Conservation (phyloP, 35 echinoderm and acorn worm genomes). For the Apostichopus californicus region DNA sequence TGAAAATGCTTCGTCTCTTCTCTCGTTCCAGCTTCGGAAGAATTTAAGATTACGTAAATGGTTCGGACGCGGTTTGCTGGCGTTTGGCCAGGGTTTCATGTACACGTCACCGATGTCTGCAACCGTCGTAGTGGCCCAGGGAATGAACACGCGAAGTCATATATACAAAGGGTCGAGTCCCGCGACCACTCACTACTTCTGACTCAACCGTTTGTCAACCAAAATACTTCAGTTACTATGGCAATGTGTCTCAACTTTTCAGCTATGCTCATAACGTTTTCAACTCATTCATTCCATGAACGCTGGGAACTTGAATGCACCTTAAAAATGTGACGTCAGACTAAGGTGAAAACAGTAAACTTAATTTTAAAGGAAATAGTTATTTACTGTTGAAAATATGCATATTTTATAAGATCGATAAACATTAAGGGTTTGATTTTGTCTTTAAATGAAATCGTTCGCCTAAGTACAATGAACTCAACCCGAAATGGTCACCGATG, state of each 20-base stretch:
- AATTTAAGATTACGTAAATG: slow-evolving; percentile 21
- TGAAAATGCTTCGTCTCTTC: too few species aligned
- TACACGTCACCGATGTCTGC: slow-evolving; percentile 52
- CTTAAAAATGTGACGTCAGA: too few species aligned
- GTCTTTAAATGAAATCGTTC: too few species aligned
- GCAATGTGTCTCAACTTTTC: neutral
- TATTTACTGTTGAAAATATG: too few species aligned
- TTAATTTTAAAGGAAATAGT: too few species aligned
- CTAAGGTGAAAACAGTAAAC: too few species aligned
- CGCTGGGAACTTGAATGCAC: neutral
- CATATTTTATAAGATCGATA: too few species aligned
- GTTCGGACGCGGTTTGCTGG: neutral
- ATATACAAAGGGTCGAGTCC: neutral
- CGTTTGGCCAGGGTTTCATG: slow-evolving; percentile 37
- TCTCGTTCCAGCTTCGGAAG: neutral
- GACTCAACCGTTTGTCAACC: neutral
- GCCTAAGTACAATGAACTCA: too few species aligned
- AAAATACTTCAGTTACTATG: neutral
- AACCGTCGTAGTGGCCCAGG: slow-evolving; percentile 28
- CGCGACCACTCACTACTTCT: slow-evolving; percentile 15
- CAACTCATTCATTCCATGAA: neutral
- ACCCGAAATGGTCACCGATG: too few species aligned
- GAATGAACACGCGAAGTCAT: neutral
- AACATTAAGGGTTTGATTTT: too few species aligned
- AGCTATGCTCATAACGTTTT: neutral